Conservation (phyloP, 2,113 vertebrate species). For the Oncorhynchus gorbuscha region DNA sequence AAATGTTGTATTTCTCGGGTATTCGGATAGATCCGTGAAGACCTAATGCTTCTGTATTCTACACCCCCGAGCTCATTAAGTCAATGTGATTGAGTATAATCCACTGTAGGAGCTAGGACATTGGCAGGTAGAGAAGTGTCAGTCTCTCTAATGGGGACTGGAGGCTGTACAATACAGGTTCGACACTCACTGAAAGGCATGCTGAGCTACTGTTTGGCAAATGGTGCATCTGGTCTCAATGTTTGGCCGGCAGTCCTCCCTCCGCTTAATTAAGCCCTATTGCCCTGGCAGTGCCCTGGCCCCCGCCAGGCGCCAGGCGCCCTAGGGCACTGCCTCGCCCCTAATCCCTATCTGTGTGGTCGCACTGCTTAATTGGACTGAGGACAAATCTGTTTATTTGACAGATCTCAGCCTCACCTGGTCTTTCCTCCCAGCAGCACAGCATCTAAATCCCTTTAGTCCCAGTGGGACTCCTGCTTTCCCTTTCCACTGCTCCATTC, state of each 20-base stretch:
- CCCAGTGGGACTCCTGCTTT: too few relatives aligned
- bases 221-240: constrained; percentile 43
- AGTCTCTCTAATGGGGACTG: constrained; percentile 17
- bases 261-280: constrained; percentile 54
- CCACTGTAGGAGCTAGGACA: constrained; percentile 5
- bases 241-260: constrained; percentile 24
- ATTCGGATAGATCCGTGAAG: too few relatives aligned
- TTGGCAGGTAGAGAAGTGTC: constrained; percentile 28
- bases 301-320: constrained; percentile 49
- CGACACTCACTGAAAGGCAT: not conserved
- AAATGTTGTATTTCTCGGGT: too few relatives aligned
- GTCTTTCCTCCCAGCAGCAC: not conserved
- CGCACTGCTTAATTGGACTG: constrained; percentile 53
- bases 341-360: constrained; percentile 54
- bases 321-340: not conserved
- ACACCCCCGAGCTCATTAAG: constrained; percentile 10
- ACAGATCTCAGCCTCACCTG: constrained; percentile 41
- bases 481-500: too few relatives aligned
- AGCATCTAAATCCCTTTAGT: too few relatives aligned
- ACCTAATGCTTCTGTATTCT: not conserved
- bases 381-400: constrained; percentile 65
- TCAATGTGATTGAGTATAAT: constrained; percentile 7
- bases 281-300: constrained; percentile 40
- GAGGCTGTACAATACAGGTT: constrained; percentile 20
- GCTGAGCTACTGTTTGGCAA: constrained; percentile 33